Evolutionary conservation across 2,113 vertebrate genomes (phyloP).

Genomic region (Pionites leucogaster): DNA sequence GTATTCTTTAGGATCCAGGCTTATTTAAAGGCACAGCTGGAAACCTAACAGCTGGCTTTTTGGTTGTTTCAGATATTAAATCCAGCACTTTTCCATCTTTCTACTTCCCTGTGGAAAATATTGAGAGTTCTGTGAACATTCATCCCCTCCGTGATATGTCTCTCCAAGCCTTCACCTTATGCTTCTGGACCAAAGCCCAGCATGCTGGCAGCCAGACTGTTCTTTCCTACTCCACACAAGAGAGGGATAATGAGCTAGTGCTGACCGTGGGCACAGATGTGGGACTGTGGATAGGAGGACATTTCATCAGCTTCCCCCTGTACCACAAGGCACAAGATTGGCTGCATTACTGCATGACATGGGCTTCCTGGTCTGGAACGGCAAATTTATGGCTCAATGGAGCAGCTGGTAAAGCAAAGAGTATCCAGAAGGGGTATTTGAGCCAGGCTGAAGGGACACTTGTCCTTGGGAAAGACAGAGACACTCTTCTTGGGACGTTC

Average conservation of each 20-base stretch:
- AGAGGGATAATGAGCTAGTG: slow-evolving; percentile 77
- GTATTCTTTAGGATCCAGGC: neutral
- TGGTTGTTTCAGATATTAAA: neutral
- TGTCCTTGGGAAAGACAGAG: slow-evolving; percentile 80
- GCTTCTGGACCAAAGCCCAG: slow-evolving; percentile 72
- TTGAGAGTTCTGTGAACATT: slow-evolving; percentile 72
- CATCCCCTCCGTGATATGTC: slow-evolving; percentile 61
- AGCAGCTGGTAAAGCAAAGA: slow-evolving; percentile 56
- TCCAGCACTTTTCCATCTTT: slow-evolving; percentile 73
- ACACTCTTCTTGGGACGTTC: slow-evolving; percentile 76
- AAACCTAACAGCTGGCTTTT: neutral
- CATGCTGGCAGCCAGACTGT: slow-evolving; percentile 58
- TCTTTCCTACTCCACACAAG: slow-evolving; percentile 77
- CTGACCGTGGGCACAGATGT: slow-evolving; percentile 70
- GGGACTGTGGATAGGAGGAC: slow-evolving; percentile 78
- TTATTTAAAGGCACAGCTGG: neutral
- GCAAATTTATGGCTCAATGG: slow-evolving; percentile 78
- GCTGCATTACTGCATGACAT: slow-evolving; percentile 81
- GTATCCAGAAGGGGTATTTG: slow-evolving; percentile 66
- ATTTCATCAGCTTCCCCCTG: slow-evolving; percentile 76
- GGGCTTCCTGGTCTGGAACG: slow-evolving; percentile 73
- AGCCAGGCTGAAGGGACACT: slow-evolving; percentile 66
- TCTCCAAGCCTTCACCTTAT: slow-evolving; percentile 78
- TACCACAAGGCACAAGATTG: slow-evolving; percentile 60
- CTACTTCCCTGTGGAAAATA: slow-evolving; percentile 73